Percentiles rank a stretch among this genome's conserved stretches.
These are phyloP conservation scores for Euclidia mi DNA, from an alignment of 2,888 invertebrate species.

Conservation along the genomic window DNA sequence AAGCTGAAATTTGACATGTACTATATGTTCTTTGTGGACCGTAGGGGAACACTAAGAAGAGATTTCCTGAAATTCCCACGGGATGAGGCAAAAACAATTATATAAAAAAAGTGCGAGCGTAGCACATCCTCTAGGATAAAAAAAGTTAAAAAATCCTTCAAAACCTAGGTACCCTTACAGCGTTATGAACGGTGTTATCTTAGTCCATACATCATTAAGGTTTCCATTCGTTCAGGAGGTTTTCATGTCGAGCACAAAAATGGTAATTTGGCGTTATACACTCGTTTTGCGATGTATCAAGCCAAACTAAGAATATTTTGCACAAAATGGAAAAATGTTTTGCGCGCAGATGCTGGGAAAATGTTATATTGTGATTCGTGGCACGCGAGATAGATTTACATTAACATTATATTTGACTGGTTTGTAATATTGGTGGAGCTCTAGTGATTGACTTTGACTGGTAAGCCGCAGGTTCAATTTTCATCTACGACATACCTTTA, in stretches of 20 bases:
- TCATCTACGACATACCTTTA: too few species aligned
- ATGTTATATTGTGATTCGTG: constrained; percentile 16
- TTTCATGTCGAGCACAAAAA: constrained; percentile 67
- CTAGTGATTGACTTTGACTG: too few species aligned
- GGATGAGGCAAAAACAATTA: too few species aligned
- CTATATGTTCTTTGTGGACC: too few species aligned
- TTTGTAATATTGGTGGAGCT: too few species aligned
- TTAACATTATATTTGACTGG: too few species aligned
- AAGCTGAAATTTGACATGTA: too few species aligned
- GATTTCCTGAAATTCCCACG: too few species aligned
- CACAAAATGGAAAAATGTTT: constrained; percentile 57
- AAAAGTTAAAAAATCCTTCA: constrained; percentile 6
- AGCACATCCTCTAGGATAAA: too few species aligned
- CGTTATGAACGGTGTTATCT: constrained; percentile 51
- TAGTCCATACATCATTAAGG: constrained; percentile 71
- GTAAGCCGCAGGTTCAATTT: too few species aligned
- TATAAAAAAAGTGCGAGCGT: too few species aligned
- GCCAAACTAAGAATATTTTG: constrained; percentile 69
- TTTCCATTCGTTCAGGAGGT: constrained; percentile 60
- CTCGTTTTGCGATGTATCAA: constrained; percentile 58
- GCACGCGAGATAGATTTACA: background rate
- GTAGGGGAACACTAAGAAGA: too few species aligned
- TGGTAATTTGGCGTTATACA: constrained; percentile 67
- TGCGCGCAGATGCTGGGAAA: constrained; percentile 57
- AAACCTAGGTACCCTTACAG: constrained; percentile 18